These are phyloP conservation scores for Hoplostethus mediterraneus DNA, from an alignment of 2,797 vertebrate species.

Conservation along the genomic window DNA sequence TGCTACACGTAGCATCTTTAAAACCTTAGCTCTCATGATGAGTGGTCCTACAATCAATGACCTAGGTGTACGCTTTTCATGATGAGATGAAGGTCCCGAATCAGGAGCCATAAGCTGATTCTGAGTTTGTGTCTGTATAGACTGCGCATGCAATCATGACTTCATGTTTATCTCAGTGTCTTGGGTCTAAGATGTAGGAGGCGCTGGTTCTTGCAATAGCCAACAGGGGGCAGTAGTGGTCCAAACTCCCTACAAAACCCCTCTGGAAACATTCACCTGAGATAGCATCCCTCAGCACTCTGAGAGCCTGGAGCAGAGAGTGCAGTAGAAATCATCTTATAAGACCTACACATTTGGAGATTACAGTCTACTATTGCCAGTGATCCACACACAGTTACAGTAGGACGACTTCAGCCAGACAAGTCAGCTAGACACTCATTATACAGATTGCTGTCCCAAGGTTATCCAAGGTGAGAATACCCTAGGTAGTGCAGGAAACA, in stretches of 20 bases:
- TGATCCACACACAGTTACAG: slow-evolving; percentile 1
- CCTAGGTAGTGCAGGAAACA: slow-evolving; percentile 2
- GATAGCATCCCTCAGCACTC: slow-evolving; percentile 26
- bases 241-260: slow-evolving; percentile 7
- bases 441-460: slow-evolving; percentile 21
- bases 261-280: slow-evolving; percentile 40
- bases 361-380: slow-evolving; percentile 4
- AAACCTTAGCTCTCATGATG: no score
- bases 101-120: not conserved
- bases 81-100: not conserved
- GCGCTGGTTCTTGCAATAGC: slow-evolving; percentile 4
- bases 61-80: not conserved
- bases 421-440: slow-evolving; percentile 16
- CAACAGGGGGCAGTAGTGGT: slow-evolving; percentile 74
- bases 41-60: not conserved
- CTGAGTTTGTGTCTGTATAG: not conserved
- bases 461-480: not conserved
- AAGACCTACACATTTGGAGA: slow-evolving; percentile 23
- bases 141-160: not conserved
- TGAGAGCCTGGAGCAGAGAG: not conserved
- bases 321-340: slow-evolving; percentile 23
- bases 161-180: not conserved
- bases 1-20: no score
- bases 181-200: not conserved
- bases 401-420: slow-evolving; percentile 6